Base-by-base conservation (phyloP, 2,797 vertebrate genomes). In the Danio aesculapii region DNA sequence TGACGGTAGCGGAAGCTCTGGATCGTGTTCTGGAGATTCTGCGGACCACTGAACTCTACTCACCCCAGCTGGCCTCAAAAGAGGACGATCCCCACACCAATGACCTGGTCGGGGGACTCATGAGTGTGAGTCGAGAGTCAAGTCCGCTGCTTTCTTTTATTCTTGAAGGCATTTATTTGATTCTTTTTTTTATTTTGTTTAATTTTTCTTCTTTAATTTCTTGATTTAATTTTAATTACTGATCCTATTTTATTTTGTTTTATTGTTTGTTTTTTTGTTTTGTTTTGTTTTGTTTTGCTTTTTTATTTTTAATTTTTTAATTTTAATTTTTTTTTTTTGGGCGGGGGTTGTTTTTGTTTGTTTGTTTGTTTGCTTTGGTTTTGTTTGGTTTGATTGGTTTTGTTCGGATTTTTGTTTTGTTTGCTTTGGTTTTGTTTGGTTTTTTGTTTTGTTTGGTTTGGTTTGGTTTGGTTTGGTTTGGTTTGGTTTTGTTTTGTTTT, bases 21-120 rank as follows among this genome's bases (percentile, higher is more conserved):
- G 97, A 98, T 84, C 95, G 95, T 2, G 97, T 98, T 84, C 92
- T 99, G 89, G 97, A 99, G 90, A 99, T 99, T 84, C 92, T 99
- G 83, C 94, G 98, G 90, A 97, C 96, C 89, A 96, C 97, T 9
- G 98, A 99, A 85, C 86, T 99, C 64, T 99, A 99, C 84, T 98
- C 97, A 13, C 98, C 98, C 0, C 96, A 98, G 91, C 94, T 99
- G 49, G 96, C 94, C 79, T 96, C 93, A 69, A 97, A 97, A 91
- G 97, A 98, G 72, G 97, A 97, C 47, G 98, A 99, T 84, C 98
- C 98, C 8, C 98, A 99, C 8, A 97, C 97, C 30, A 98, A 88
- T 19, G 96, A 98, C 92, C 97, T 99, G 0, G 96, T 99, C 6
- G 98, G 96, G 78, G 98, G 98, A 55, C 91, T 99, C 63, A 96